Evolutionary conservation across 2,888 invertebrate genomes (phyloP), one percentile per base, ranked within the genome.

Genomic region (Nomada ferruginata): DNA sequence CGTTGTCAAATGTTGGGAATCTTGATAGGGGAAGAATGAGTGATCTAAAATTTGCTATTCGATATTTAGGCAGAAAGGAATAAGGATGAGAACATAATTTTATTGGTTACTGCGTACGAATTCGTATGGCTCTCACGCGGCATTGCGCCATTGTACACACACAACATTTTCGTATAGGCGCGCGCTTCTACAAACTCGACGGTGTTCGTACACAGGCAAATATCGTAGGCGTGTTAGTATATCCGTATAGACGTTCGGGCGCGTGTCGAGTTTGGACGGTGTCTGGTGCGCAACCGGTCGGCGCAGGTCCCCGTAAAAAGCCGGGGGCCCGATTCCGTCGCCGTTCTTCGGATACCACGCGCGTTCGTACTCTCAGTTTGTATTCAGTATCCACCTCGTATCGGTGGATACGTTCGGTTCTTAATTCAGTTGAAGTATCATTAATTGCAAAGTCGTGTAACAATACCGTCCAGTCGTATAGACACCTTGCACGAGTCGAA

Each of bases 301-400:
- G 90, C 91, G 91, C 91, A 91, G 81, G 88, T 90, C 87, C 89
- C 89, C 87, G 90, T 91, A 91, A 91, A 90, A 91, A 91, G 89
- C 89, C 89, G 89, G 87, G 89, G 91, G 91, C 90, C 91, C 91
- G 91, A 89, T 91, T 90, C 90, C 84, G 86, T 70, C 79, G 79
- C 79, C 87, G 89, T 78, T 88, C 89, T 89, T 89, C 87, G 90
- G 86, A 88, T 88, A 90, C 83, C 81, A 87, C 89, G 89, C 87
- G 89, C 85, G 89, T 84, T 85, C 85, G 55, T 76, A 85, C 89
- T 78, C 85, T 91, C 90, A 90, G 91, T 91, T 90, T 89, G 85
- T 88, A 91, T 89, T 91, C 84, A 69, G 89, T 88, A 81, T 88
- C 84, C 86, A 86, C 83, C 85, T 87, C 81, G 85, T 80, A 84